Evolutionary conservation across 1,140 invertebrate genomes (phyloP), one percentile per base, ranked within the genome.

Genomic region (Apolygus lucorum): DNA sequence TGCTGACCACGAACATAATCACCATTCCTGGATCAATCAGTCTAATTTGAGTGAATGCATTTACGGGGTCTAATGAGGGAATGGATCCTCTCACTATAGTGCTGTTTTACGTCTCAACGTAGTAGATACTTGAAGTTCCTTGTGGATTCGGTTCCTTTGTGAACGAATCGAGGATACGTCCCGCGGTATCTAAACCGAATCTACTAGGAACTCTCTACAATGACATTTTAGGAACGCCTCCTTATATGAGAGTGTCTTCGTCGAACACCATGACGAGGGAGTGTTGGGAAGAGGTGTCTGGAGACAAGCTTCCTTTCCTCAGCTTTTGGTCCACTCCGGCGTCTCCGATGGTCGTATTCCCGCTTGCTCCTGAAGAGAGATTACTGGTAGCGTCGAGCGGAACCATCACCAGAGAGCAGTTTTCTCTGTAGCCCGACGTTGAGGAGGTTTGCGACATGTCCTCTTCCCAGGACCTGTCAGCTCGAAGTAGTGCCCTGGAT

Each of bases 371-470:
- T 11, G 82, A 84, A 2, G 83, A 83, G 29, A 84, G 78, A 75
- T 84, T 82, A 4, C 11, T 21, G 4, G 54, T 11, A 8, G 54
- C 54, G 11, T 59, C 64, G 83, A 83, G 17, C 83, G 54, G 54
- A 4, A 76, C 74, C 71, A 74, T 72, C 14, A 76, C 64, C 42
- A 76, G 59, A 67, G 71, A 72, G 63, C 72, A 76, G 76, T 74
- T 74, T 34, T 76, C 70, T 17, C 71, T 54, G 68, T 74, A 71
- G 8, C 71, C 90, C 0, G 90, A 92, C 1, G 89, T 92, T 65
- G 89, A 91, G 0, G 89, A 90, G 0, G 90, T 89, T 75, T 86
- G 85, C 11, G 85, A 86, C 52, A 86, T 87, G 71, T 91, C 90
- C 73, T 90, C 90, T 76, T 92, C 89, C 84, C 88, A 91, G 0